Conservation (phyloP, 2,113 vertebrate genomes). For the Pelvicachromis taeniatus region DNA sequence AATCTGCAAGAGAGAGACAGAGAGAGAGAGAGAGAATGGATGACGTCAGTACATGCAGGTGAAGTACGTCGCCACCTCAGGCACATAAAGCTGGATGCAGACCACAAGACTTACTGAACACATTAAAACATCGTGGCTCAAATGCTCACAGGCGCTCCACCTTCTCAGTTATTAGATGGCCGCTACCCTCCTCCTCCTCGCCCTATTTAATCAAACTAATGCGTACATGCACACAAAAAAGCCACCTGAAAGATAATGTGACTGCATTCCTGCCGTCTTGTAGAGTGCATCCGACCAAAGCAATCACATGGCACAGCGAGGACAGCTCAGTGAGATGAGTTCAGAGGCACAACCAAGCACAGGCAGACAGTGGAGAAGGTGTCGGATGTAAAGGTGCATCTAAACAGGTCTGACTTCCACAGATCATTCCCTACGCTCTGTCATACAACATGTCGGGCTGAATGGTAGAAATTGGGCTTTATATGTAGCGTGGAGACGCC, state of each 20-base stretch:
- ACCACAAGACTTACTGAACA: background rate
- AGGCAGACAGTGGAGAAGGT: background rate
- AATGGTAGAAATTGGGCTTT: background rate
- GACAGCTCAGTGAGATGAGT: background rate
- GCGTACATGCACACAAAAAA: background rate
- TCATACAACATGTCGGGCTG: background rate
- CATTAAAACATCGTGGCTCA: background rate
- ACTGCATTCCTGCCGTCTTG: background rate
- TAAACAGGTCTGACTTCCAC: background rate
- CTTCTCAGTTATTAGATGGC: background rate
- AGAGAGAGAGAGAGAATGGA: constrained; percentile 59
- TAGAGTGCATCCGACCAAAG: constrained; percentile 20
- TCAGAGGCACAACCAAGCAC: background rate
- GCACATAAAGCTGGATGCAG: constrained; percentile 44
- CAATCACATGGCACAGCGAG: background rate
- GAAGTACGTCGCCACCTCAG: constrained; percentile 55
- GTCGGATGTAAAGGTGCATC: background rate
- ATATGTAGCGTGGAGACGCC: background rate
- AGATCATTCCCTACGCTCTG: background rate
- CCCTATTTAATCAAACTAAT: background rate
- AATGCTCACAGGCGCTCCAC: background rate
- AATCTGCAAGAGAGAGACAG: constrained; percentile 83
- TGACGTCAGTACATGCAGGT: constrained; percentile 65
- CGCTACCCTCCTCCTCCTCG: background rate
- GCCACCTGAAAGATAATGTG: background rate